Percentiles rank a stretch among this genome's conserved stretches.
These are phyloP conservation scores for Etia nguti DNA, from an alignment of 2,113 vertebrate species.

Conservation along the genomic window DNA sequence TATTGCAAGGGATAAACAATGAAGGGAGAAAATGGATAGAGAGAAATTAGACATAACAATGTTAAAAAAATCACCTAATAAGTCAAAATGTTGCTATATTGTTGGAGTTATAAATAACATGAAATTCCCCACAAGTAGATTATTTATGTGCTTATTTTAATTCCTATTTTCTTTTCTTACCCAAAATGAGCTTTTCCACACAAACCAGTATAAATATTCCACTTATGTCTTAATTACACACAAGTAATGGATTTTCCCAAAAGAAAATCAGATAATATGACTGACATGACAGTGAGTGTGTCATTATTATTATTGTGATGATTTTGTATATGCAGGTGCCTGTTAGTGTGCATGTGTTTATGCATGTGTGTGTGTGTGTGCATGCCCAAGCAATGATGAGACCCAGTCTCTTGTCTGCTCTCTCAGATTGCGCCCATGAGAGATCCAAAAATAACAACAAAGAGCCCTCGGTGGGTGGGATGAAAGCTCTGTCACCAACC, in stretches of 20 bases:
- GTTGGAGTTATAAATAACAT: neutral
- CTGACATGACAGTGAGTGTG: slow-evolving; percentile 35
- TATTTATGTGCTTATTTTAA: neutral
- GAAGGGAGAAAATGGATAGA: neutral
- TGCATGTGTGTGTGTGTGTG: slow-evolving; percentile 4
- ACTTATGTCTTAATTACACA: neutral
- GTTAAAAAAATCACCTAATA: neutral
- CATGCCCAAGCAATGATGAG: neutral
- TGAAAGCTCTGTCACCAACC: slow-evolving; percentile 68
- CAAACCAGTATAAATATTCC: neutral
- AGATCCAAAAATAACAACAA: slow-evolving; percentile 74
- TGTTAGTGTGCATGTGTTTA: neutral
- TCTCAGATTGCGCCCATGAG: slow-evolving; percentile 63
- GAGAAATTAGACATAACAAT: neutral
- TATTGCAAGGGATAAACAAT: neutral
- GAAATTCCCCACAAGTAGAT: neutral
- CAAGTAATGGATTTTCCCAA: neutral
- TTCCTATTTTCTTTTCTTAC: neutral
- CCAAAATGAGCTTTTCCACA: neutral
- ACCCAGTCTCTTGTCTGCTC: slow-evolving; percentile 58
- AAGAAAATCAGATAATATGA: slow-evolving; percentile 16
- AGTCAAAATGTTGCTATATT: neutral
- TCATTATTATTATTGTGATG: neutral
- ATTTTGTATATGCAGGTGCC: slow-evolving; percentile 10
- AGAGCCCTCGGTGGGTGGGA: slow-evolving; percentile 65